Conservation (phyloP, 2,797 vertebrate species). For the Podargus strigoides region DNA sequence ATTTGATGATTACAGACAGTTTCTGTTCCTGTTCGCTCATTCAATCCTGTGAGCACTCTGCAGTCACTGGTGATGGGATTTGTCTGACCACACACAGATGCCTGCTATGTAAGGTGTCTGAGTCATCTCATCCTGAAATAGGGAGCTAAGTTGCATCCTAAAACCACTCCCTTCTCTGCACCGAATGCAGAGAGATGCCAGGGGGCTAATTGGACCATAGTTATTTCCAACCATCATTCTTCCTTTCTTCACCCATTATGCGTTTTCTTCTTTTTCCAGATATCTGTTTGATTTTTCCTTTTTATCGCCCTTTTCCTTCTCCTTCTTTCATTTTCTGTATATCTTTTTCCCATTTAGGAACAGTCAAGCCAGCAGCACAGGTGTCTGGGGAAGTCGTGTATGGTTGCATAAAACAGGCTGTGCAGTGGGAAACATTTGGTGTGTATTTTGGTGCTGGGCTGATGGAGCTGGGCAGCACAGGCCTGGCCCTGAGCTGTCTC, state of each 20-base stretch:
- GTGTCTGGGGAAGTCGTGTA: neutral
- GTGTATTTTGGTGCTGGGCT: neutral
- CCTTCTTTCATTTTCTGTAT: neutral
- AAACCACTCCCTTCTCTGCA: neutral
- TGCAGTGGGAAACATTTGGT: rapidly evolving
- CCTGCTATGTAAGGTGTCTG: neutral
- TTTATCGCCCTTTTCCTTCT: neutral
- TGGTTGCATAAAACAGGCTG: neutral
- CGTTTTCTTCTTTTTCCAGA: neutral
- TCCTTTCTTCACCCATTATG: neutral
- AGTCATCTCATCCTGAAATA: neutral
- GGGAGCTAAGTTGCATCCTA: neutral
- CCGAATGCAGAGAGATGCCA: neutral
- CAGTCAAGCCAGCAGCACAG: neutral
- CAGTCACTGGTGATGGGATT: neutral
- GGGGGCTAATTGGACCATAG: neutral
- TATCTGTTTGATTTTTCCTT: neutral
- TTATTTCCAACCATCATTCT: neutral
- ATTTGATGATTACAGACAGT: neutral
- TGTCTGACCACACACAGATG: neutral
- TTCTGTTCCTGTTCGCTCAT: neutral
- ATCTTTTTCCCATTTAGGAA: neutral
- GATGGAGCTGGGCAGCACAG: neutral
- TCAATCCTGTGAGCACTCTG: neutral
- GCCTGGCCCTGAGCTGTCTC: neutral